A percentile compares a stretch with the other conserved stretches of the same genome.
phyloP scores from a whole-genome alignment of 2,113 vertebrate genomes.

The Prolemur simus region DNA sequence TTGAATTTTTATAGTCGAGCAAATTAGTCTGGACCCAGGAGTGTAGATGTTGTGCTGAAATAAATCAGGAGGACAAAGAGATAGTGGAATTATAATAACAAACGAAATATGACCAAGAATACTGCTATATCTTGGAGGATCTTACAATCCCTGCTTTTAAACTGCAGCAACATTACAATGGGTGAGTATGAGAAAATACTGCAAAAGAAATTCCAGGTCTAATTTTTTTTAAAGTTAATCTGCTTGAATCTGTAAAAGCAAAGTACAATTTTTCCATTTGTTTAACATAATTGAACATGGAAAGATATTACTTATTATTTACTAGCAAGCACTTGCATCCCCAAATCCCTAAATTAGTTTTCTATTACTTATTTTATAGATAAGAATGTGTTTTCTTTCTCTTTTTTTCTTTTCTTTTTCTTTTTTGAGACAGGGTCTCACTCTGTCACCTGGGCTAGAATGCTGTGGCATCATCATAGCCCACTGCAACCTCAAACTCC shows the following conservation, averaged over 20 bases:
- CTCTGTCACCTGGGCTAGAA: too few relatives aligned
- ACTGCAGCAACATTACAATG: background rate
- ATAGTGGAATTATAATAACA: slow-evolving; percentile 17
- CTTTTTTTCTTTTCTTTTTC: background rate
- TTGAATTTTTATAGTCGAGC: slow-evolving; percentile 48
- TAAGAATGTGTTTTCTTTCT: background rate
- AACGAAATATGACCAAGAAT: slow-evolving; percentile 43
- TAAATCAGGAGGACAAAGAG: slow-evolving; percentile 33
- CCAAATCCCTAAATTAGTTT: slow-evolving; percentile 37
- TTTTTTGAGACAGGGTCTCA: too few relatives aligned
- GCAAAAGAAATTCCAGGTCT: background rate
- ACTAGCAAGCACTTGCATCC: background rate
- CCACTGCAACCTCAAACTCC: too few relatives aligned
- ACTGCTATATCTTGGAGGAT: background rate
- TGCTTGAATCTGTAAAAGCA: background rate
- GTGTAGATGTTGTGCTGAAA: slow-evolving; percentile 11
- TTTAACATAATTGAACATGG: slow-evolving; percentile 19
- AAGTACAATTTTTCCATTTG: background rate
- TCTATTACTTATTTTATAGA: slow-evolving; percentile 8
- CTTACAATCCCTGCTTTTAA: slow-evolving; percentile 31
- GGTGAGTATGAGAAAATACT: background rate
- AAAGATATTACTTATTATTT: background rate
- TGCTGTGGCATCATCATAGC: too few relatives aligned
- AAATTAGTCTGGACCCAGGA: slow-evolving; percentile 36
- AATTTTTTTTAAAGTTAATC: background rate